Base-by-base conservation (phyloP, 37 sponge, comb jelly and placozoan genomes). In the Petrosia ficiformis region DNA sequence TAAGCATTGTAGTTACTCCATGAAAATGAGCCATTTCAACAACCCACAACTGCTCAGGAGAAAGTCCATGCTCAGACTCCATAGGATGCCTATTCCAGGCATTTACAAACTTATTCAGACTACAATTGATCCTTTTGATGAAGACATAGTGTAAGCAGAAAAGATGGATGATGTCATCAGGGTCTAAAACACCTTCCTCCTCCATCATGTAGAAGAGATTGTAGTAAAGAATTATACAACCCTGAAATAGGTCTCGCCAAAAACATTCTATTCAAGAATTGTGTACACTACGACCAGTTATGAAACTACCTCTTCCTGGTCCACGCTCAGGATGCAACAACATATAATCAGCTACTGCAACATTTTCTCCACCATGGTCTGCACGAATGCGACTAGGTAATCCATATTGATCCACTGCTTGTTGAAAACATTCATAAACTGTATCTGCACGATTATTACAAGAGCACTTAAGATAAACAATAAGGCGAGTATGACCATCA, bases 221-320 rank as follows among this genome's bases (percentile, higher is more conserved):
- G 14, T 48, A 48, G 54, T 19, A 14, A 48, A 8, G 8, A 48
- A 14, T 48, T 14, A 48, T 8, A 48, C 54, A 48, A 14, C 54
- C 54, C 14, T 48, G 54, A 48, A 48, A 19, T 8, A 48, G 14
- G 14, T 48, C 54, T 14, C 77, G 56, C 88, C 88, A 87, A 21
- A 87, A 43, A n/a, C 87, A 28, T 73, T 86, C 87, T 39, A 86
- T 81, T 42, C 81, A 75, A 19, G 71, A 74, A 71, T 81, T 87
- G 37, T 87, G 87, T 16, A 87, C 87, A 57, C 81, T 80, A 3
- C 70, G 38, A 25, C 87, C 88, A 77, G 44, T 40, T 36, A 87
- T 87, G 44, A 83, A 67, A 39, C 89, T 87, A 24, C 74, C 83
- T 14, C 54, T 48, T 48, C 54, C 54, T 14, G 14, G 8, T 48